Conservation (phyloP, 2,888 invertebrate species). For the Drosophila kuntzei region DNA sequence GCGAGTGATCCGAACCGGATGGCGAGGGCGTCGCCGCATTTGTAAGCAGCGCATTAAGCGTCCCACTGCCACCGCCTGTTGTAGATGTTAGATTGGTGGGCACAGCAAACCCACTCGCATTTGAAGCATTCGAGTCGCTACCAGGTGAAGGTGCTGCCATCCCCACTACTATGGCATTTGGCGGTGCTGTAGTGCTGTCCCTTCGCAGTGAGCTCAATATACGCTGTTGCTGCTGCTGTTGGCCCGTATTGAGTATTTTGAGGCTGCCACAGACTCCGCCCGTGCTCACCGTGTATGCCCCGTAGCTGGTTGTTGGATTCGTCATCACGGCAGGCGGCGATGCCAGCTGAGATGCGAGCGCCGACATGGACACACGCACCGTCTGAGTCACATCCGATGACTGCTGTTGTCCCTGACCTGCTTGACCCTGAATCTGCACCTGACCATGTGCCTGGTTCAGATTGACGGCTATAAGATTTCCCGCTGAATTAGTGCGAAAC, state of each 20-base stretch:
- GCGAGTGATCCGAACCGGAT: conserved; percentile 84
- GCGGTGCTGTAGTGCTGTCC: conserved; percentile 84
- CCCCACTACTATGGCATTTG: conserved; percentile 85
- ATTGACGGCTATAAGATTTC: conserved; percentile 83
- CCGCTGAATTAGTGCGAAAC: conserved; percentile 82
- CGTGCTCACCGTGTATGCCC: conserved; percentile 81
- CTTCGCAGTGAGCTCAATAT: conserved; percentile 85
- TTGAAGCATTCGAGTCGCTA: conserved; percentile 85
- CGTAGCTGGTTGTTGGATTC: conserved; percentile 81
- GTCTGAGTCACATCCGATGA: conserved; percentile 69
- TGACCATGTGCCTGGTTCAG: conserved; percentile 57
- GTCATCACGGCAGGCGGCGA: conserved; percentile 86
- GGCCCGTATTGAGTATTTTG: conserved; percentile 78
- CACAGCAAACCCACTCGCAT: conserved; percentile 87
- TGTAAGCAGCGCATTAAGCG: conserved; percentile 87
- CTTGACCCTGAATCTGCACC: conserved; percentile 20
- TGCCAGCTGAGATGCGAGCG: conserved; percentile 85
- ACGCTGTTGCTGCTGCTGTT: conserved; percentile 80
- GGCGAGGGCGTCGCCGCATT: conserved; percentile 85
- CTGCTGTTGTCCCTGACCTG: conserved; percentile 51
- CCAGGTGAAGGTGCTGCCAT: conserved; percentile 86
- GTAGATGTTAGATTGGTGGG: conserved; percentile 82
- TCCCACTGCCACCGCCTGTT: conserved; percentile 37
- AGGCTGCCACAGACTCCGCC: conserved; percentile 66
- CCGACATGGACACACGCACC: conserved; percentile 86